phyloP scores from a whole-genome alignment of 53 echinoderm and acorn worm genomes.

The Holothuria leucospilota region DNA sequence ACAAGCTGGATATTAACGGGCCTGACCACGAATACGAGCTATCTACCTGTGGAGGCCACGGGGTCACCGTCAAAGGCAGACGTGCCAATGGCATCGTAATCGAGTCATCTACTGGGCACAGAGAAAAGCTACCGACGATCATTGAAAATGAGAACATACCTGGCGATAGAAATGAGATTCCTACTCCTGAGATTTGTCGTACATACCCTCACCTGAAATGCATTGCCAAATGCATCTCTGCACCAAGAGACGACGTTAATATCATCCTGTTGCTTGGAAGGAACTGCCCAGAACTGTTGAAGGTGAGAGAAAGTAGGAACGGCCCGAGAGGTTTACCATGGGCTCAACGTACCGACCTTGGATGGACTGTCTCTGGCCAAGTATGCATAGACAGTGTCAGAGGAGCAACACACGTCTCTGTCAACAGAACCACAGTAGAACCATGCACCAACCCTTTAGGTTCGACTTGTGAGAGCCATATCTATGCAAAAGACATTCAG shows the following conservation, averaged over 20 bases:
- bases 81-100: slow-evolving; percentile 34
- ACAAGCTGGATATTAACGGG: slow-evolving; percentile 22
- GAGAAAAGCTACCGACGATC: slow-evolving; percentile 59
- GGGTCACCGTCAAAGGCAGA: slow-evolving; percentile 3
- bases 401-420: slow-evolving; percentile 19
- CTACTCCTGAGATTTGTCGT: slow-evolving; percentile 45
- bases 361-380: slow-evolving; percentile 67
- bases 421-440: slow-evolving; percentile 31
- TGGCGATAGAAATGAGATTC: slow-evolving; percentile 60
- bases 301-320: slow-evolving; percentile 62
- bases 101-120: slow-evolving; percentile 19
- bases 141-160: slow-evolving; percentile 58
- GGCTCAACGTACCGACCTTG: slow-evolving; percentile 67
- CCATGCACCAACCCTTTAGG: background rate
- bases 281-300: slow-evolving; percentile 68
- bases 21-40: slow-evolving; percentile 57
- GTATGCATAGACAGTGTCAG: slow-evolving; percentile 26
- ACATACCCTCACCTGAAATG: slow-evolving; percentile 6
- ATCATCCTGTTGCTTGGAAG: slow-evolving; percentile 57
- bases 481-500: slow-evolving; percentile 35
- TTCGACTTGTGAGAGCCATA: slow-evolving; percentile 42
- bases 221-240: slow-evolving; percentile 20
- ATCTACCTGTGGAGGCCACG: slow-evolving; percentile 54
- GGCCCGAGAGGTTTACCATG: slow-evolving; percentile 61
- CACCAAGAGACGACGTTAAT: slow-evolving; percentile 38